Conservation (phyloP, 2,113 vertebrate species). For the Toxostoma redivivum region DNA sequence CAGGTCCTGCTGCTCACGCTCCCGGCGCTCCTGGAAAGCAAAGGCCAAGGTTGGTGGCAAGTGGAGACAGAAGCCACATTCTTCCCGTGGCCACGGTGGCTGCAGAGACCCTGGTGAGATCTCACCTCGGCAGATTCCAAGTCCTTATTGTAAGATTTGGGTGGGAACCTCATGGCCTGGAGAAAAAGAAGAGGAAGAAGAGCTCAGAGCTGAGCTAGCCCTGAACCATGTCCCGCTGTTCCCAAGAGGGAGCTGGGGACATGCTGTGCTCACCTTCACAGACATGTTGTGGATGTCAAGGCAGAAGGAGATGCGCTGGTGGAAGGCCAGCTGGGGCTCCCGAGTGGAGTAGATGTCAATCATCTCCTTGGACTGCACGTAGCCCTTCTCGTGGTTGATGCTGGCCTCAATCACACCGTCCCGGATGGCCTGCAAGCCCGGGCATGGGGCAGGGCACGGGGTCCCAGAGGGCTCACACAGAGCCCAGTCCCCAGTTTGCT, state of each 20-base stretch:
- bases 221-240: fast-evolving
- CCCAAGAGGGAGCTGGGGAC: fast-evolving
- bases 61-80: background rate
- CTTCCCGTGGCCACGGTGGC: fast-evolving
- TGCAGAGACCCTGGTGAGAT: fast-evolving
- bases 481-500: background rate
- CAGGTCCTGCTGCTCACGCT: slow-evolving; percentile 96
- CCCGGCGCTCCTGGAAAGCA: slow-evolving; percentile 86
- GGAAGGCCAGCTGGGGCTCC: slow-evolving; percentile 96
- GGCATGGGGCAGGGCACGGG: background rate
- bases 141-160: slow-evolving; percentile 99
- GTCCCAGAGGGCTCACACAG: background rate
- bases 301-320: slow-evolving; percentile 98
- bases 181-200: background rate
- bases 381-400: slow-evolving; percentile 98
- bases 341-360: slow-evolving; percentile 96
- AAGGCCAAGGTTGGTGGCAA: background rate
- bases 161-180: slow-evolving; percentile 97
- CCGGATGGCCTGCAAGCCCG: slow-evolving; percentile 84
- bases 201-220: background rate
- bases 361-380: slow-evolving; percentile 96
- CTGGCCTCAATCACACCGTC: slow-evolving; percentile 97
- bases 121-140: slow-evolving; percentile 98
- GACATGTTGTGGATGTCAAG: slow-evolving; percentile 99
- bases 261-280: slow-evolving; percentile 80